Base-by-base conservation (phyloP, 1,140 invertebrate species). In the Drosophila simulans region DNA sequence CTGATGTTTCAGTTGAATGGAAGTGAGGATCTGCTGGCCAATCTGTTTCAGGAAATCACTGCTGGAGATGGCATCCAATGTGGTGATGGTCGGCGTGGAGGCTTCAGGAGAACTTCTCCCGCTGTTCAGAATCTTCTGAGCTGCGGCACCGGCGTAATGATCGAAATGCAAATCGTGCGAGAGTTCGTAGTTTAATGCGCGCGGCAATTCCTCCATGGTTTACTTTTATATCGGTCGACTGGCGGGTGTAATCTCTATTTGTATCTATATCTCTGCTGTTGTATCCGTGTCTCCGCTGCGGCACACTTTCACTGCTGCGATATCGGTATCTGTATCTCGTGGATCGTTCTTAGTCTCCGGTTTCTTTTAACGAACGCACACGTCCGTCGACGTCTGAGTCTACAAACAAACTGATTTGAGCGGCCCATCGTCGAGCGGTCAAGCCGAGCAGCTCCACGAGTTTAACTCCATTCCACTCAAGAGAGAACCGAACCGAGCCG, bases 91-190 rank as follows among this genome's bases (percentile, higher is more conserved):
- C 20, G 90, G 85, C 31, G 80, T 84, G 22, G 90, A 88, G 40
- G 80, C 82, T 27, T 82, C 82, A 17, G 42, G 57, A 20, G 59
- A 35, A 34, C 77, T 78, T 54, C 80, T 80, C 5, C 56, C 66
- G 43, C 69, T 84, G 39, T 88, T 88, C 7, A 90, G 72, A 48
- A 91, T 85, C 46, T 91, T 83, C 43, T 88, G 85, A 13, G 90
- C 90, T 35, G 58, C 79, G 17, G 54, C 70, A 25, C 64, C 84
- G 63, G 72, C 72, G 54, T 76, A 89, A 39, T 83, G 66, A 54
- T 91, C 81, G 63, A 91, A 85, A 78, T 88, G 90, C 64, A 91
- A 52, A 65, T 91, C 90, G 46, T 78, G 82, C 73, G 90, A 80
- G 51, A 77, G 83, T 40, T 91, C 85, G 80, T 84, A 91, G 77